phyloP scores from a whole-genome alignment of 2,797 vertebrate genomes.

The Eulemur mongoz region DNA sequence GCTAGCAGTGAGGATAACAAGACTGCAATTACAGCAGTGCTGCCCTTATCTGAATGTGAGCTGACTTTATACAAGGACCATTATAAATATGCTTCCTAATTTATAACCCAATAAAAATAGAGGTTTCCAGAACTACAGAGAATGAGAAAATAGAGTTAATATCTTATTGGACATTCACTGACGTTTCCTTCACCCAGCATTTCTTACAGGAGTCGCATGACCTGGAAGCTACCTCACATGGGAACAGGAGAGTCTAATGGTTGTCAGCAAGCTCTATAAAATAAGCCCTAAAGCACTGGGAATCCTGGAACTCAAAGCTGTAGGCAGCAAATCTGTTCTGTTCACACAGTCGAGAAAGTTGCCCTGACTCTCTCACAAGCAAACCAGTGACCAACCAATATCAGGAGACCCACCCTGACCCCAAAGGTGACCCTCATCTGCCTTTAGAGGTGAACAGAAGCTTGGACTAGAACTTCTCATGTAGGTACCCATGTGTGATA shows the following conservation, averaged over 20 bases:
- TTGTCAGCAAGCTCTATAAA: not conserved
- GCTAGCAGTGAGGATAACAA: not conserved
- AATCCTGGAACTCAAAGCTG: not conserved
- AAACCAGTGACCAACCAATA: not conserved
- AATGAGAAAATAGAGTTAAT: not conserved
- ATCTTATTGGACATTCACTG: not conserved
- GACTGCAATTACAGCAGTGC: rapidly evolving
- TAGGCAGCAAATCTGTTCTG: not conserved
- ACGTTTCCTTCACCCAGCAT: not conserved
- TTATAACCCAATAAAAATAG: not conserved
- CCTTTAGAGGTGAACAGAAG: not conserved
- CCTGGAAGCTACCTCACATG: not conserved
- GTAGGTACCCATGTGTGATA: not conserved
- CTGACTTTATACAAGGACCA: not conserved
- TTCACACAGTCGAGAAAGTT: not conserved
- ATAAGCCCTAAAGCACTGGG: not conserved
- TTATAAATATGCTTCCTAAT: not conserved
- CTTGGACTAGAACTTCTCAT: not conserved
- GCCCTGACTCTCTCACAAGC: not conserved
- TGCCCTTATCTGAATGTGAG: not conserved
- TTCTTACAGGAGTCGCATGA: not conserved
- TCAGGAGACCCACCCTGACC: rapidly evolving
- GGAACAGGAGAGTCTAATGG: not conserved
- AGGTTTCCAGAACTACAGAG: not conserved
- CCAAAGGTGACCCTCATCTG: not conserved